phyloP scores from a whole-genome alignment of 2,797 vertebrate species.

The Lithobates pipiens region DNA sequence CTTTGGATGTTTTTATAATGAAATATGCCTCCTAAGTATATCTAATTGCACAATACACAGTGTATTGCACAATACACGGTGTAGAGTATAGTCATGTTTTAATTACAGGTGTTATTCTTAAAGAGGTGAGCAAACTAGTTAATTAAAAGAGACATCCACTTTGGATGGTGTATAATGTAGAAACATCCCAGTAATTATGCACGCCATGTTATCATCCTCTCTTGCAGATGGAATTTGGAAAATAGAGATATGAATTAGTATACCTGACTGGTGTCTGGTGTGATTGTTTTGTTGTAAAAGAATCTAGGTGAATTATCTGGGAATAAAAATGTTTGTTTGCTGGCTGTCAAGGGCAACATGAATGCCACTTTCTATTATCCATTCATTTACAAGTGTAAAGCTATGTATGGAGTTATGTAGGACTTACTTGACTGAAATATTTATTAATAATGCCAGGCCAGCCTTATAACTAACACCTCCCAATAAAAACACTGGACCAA shows the following conservation, averaged over 20 bases:
- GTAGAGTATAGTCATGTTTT: not conserved
- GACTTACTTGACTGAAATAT: no score
- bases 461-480: no score
- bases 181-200: not conserved
- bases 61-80: no score
- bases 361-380: no score
- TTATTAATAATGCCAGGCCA: no score
- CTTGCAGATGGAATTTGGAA: not conserved
- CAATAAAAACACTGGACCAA: no score
- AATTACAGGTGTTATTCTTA: not conserved
- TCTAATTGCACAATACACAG: not conserved
- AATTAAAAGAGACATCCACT: constrained; percentile 6
- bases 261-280: not conserved
- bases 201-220: not conserved
- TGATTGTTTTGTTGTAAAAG: not conserved
- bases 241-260: not conserved
- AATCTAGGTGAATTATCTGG: not conserved
- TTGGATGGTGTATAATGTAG: not conserved
- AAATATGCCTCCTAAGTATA: not conserved
- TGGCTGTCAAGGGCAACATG: no score
- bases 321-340: not conserved
- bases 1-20: not conserved
- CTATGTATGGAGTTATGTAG: no score
- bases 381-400: no score
- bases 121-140: constrained; percentile 2